Evolutionary conservation across 1,140 invertebrate species (phyloP).

Genomic region (Globodera ellingtonae): DNA sequence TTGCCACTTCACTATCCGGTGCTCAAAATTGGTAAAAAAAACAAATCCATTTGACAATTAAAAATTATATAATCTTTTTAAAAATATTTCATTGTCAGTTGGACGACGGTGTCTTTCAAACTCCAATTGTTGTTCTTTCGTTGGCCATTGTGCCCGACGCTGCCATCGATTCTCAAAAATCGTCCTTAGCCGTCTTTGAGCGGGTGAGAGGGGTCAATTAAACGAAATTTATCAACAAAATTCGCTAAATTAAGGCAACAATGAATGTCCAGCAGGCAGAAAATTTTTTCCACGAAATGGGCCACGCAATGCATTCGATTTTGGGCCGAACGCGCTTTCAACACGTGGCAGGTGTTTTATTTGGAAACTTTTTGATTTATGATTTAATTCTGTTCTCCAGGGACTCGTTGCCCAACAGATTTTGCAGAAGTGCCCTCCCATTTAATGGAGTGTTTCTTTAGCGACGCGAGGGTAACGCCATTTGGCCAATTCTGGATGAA

Average conservation of each 20-base stretch:
- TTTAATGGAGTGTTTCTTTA: slow-evolving; percentile 96
- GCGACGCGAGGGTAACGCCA: slow-evolving; percentile 76
- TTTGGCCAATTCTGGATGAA: slow-evolving; percentile 24
- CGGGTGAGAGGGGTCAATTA: neutral
- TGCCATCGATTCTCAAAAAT: slow-evolving; percentile 16
- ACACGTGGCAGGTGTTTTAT: slow-evolving; percentile 82
- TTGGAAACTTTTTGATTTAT: slow-evolving; percentile 13
- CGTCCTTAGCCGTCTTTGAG: neutral
- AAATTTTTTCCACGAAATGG: slow-evolving; percentile 98
- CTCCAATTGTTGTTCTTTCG: slow-evolving; percentile 90
- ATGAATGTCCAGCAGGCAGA: slow-evolving; percentile 83
- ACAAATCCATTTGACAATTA: slow-evolving; percentile 71
- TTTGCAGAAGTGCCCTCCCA: slow-evolving; percentile 97
- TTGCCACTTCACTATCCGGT: slow-evolving; percentile 96
- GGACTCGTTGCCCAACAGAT: slow-evolving; percentile 91
- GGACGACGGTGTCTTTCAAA: slow-evolving; percentile 69
- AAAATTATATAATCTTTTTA: slow-evolving; percentile 17
- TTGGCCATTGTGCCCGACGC: slow-evolving; percentile 71
- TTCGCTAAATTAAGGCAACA: slow-evolving; percentile 71
- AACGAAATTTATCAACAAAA: slow-evolving; percentile 59
- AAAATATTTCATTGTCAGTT: slow-evolving; percentile 50
- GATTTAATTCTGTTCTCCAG: slow-evolving; percentile 50
- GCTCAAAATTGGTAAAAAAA: slow-evolving; percentile 80
- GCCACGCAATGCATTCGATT: slow-evolving; percentile 99
- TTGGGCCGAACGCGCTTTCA: slow-evolving; percentile 89